These are phyloP conservation scores for Chrysomela aeneicollis DNA, from an alignment of 2,888 invertebrate genomes.

Conservation along the genomic window DNA sequence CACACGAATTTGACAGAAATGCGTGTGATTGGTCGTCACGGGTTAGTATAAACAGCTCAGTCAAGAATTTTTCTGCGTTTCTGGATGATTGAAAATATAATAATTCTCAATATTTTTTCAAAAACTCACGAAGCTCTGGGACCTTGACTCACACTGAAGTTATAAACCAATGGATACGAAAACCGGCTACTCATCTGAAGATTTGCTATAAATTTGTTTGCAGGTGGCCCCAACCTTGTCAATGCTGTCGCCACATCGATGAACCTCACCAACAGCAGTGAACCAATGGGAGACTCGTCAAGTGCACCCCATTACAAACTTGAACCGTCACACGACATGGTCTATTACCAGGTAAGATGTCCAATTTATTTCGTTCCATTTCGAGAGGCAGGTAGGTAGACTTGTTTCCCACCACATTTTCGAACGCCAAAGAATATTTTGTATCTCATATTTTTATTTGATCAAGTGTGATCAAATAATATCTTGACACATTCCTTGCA, in stretches of 20 bases:
- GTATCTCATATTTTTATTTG: no score
- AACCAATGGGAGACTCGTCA: conserved; percentile 70
- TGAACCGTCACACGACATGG: conserved; percentile 74
- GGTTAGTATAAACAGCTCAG: no score
- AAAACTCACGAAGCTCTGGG: no score
- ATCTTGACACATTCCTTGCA: no score
- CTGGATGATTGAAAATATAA: no score
- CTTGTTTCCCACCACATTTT: neutral
- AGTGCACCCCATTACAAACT: conserved; percentile 71
- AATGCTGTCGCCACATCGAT: conserved; percentile 81
- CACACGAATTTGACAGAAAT: no score
- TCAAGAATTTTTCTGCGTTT: no score
- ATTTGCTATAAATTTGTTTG: conserved; percentile 12
- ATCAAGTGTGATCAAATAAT: no score
- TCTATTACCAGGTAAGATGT: conserved; percentile 79
- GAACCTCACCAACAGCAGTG: conserved; percentile 79
- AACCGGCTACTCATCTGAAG: neutral
- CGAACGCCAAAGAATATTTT: neutral
- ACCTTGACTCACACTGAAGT: no score
- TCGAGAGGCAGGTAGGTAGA: neutral
- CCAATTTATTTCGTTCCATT: conserved; percentile 11
- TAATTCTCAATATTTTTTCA: no score
- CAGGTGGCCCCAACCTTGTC: conserved; percentile 72
- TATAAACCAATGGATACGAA: neutral
- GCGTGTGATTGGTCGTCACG: no score